A percentile compares a stretch with the other conserved stretches of the same genome.
These are phyloP conservation scores for Potamilus streckersoni DNA, from an alignment of 1,140 invertebrate genomes.

Conservation along the genomic window DNA sequence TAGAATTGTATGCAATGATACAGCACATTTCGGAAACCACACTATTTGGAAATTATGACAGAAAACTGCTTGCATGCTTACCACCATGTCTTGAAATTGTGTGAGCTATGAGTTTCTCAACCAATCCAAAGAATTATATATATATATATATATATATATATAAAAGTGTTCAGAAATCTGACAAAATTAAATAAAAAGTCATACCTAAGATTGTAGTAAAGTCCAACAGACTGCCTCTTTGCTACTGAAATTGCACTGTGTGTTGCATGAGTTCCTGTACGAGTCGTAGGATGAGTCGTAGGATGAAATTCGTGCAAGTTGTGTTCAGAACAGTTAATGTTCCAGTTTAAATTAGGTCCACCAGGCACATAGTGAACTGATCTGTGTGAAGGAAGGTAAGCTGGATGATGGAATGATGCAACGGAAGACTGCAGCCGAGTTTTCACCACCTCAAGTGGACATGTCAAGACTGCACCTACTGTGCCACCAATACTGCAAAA, in stretches of 20 bases:
- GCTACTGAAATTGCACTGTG: slow-evolving; percentile 20
- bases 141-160: too few species aligned
- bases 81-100: too few species aligned
- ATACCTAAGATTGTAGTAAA: slow-evolving; percentile 31
- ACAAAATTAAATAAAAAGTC: too few species aligned
- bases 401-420: slow-evolving; percentile 32
- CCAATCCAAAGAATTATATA: too few species aligned
- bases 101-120: too few species aligned
- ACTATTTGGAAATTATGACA: too few species aligned
- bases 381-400: slow-evolving; percentile 12
- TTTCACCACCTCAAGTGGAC: slow-evolving; percentile 98
- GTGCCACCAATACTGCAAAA: slow-evolving; percentile 89
- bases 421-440: slow-evolving; percentile 94
- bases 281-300: not conserved
- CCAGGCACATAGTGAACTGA: slow-evolving; percentile 6
- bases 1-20: too few species aligned
- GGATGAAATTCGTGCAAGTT: not conserved
- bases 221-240: slow-evolving; percentile 29
- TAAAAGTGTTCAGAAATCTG: too few species aligned
- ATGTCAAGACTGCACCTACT: slow-evolving; percentile 95
- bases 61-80: too few species aligned
- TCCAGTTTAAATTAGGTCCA: not conserved
- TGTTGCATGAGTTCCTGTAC: slow-evolving; percentile 10
- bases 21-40: too few species aligned
- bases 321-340: slow-evolving; percentile 16